Percentiles rank a stretch among this genome's conserved stretches.
Conservation (phyloP, 2,113 vertebrate species). For the Scartelaos histophorus region DNA sequence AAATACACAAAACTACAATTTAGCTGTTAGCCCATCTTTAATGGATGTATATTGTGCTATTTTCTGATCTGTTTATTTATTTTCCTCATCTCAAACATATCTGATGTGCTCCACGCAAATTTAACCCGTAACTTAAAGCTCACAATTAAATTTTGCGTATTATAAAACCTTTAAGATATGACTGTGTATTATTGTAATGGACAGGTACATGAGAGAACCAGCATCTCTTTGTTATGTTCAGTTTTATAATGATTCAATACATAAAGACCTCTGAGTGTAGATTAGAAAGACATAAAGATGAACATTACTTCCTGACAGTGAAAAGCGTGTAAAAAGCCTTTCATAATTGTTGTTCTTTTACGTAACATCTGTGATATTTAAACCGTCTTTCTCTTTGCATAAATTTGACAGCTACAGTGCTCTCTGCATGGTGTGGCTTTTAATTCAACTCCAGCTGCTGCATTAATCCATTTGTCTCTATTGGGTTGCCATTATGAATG, state of each 20-base stretch:
- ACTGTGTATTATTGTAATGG: no score
- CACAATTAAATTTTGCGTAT: no score
- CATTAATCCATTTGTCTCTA: conserved; percentile 58
- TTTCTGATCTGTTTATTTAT: no score
- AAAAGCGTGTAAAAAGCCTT: not conserved
- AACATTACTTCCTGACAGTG: not conserved
- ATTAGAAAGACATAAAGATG: not conserved
- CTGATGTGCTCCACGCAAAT: no score
- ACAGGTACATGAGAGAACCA: not conserved
- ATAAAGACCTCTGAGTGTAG: not conserved
- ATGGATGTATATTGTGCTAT: no score
- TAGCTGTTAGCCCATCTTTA: no score
- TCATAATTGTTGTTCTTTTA: conserved; percentile 11
- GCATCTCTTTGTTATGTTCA: not conserved
- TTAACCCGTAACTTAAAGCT: no score
- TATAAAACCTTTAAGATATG: no score
- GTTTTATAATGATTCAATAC: not conserved
- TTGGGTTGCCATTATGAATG: conserved; percentile 44
- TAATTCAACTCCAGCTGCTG: conserved; percentile 51
- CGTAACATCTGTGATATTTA: conserved; percentile 3
- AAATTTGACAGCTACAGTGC: conserved; percentile 19
- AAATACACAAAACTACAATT: no score
- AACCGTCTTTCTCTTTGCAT: conserved; percentile 7
- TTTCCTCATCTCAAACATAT: no score
- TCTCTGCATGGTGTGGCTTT: conserved; percentile 29